A percentile compares a stretch with the other conserved stretches of the same genome.
Conservation (phyloP, 2,888 invertebrate species). For the Cremastinae sp. region DNA sequence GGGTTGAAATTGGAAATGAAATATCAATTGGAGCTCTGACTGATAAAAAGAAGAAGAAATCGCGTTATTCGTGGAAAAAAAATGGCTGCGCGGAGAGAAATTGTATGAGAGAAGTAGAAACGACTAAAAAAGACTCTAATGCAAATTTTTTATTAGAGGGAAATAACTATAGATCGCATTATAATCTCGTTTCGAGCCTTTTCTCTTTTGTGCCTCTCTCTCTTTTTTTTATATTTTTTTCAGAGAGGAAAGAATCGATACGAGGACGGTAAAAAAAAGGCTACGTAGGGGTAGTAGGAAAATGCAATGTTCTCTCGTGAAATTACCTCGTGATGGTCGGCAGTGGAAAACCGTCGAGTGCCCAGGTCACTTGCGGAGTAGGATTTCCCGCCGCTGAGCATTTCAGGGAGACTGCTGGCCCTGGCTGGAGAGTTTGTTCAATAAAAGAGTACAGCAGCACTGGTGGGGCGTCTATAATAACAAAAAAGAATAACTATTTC, state of each 20-base stretch:
- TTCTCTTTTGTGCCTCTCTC: background rate
- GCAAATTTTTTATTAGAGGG: slow-evolving; percentile 40
- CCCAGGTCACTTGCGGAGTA: slow-evolving; percentile 89
- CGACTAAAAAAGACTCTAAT: slow-evolving; percentile 23
- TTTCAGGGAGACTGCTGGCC: slow-evolving; percentile 89
- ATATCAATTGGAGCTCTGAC: slow-evolving; percentile 56
- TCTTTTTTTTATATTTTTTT: slow-evolving; percentile 24
- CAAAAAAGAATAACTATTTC: slow-evolving; percentile 33
- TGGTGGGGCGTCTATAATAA: slow-evolving; percentile 87
- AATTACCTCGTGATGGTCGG: slow-evolving; percentile 82
- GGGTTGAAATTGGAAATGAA: slow-evolving; percentile 66
- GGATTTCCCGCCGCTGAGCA: slow-evolving; percentile 90
- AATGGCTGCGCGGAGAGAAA: slow-evolving; percentile 15
- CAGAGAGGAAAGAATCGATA: slow-evolving; percentile 1
- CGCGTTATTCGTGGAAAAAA: slow-evolving; percentile 23
- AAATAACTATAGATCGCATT: slow-evolving; percentile 68
- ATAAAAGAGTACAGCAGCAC: slow-evolving; percentile 88
- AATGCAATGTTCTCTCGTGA: background rate
- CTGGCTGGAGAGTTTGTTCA: slow-evolving; percentile 89
- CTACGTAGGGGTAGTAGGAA: background rate
- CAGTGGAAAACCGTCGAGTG: slow-evolving; percentile 87
- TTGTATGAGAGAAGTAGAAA: slow-evolving; percentile 28
- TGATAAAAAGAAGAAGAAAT: slow-evolving; percentile 14
- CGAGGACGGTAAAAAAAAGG: background rate
- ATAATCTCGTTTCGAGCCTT: slow-evolving; percentile 39